Conservation (phyloP, 2,797 vertebrate species). For the Epinephelus malabaricus region DNA sequence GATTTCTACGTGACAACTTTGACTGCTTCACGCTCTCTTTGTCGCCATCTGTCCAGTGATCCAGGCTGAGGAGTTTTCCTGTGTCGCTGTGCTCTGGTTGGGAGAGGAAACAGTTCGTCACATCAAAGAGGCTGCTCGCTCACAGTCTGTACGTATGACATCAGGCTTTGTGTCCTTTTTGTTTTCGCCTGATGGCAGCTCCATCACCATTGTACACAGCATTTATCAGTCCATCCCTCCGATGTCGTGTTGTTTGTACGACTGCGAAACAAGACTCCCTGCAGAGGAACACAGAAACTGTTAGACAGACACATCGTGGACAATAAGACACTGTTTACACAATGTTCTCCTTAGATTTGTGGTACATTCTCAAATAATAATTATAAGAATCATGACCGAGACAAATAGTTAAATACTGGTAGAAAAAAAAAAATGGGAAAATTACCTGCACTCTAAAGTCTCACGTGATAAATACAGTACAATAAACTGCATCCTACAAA, state of each 20-base stretch:
- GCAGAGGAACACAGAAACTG: conserved; percentile 18
- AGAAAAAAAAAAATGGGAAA: too few species aligned
- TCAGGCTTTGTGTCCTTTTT: conserved; percentile 42
- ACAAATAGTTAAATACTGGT: too few species aligned
- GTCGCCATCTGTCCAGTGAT: conserved; percentile 8
- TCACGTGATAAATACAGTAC: not conserved
- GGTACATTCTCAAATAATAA: not conserved
- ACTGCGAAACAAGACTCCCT: conserved; percentile 83
- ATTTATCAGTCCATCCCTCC: conserved; percentile 84
- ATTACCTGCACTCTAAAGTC: not conserved
- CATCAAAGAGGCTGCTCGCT: conserved; percentile 34
- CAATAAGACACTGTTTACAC: not conserved
- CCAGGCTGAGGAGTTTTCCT: conserved; percentile 13
- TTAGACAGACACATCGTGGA: not conserved
- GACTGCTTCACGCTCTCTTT: conserved; percentile 1
- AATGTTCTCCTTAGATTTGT: not conserved
- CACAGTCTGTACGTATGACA: conserved; percentile 57
- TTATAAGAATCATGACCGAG: too few species aligned
- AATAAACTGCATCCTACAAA: not conserved
- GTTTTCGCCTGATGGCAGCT: conserved; percentile 28
- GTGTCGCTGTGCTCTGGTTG: conserved; percentile 33
- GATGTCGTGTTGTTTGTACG: conserved; percentile 87
- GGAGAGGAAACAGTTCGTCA: conserved; percentile 37
- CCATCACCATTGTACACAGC: conserved; percentile 30
- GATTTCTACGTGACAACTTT: conserved; percentile 34